Evolutionary conservation across 2,888 invertebrate species (phyloP).

Genomic region (Spodoptera littoralis): DNA sequence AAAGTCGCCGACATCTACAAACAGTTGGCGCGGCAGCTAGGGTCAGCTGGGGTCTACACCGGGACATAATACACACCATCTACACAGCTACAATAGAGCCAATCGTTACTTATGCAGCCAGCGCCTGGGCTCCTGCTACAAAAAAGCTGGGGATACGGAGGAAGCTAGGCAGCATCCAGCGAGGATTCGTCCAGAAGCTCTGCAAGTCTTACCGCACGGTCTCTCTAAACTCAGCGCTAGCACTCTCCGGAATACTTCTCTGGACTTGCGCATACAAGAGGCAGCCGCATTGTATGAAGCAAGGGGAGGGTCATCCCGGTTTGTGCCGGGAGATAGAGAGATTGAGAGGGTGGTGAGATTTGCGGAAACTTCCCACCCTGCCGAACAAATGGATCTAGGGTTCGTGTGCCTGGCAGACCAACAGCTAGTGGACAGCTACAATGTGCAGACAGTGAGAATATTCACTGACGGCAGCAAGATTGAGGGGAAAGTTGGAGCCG

Average conservation of each 20-base stretch:
- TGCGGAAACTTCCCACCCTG: too few relatives aligned
- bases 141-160: slow-evolving; percentile 5
- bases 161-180: slow-evolving; percentile 13
- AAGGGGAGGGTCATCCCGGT: neutral
- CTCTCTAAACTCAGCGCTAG: slow-evolving; percentile 17
- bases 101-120: too few relatives aligned
- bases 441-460: too few relatives aligned
- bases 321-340: neutral
- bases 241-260: slow-evolving; percentile 3
- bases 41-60: too few relatives aligned
- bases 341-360: too few relatives aligned
- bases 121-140: slow-evolving; percentile 31
- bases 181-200: slow-evolving; percentile 34
- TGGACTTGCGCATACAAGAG: neutral
- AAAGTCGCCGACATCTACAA: neutral
- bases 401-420: too few relatives aligned
- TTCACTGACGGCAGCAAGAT: too few relatives aligned
- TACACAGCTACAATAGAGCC: slow-evolving; percentile 17
- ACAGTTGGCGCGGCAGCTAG: neutral
- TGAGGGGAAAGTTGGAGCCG: too few relatives aligned
- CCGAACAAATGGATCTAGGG: too few relatives aligned
- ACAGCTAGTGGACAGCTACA: too few relatives aligned
- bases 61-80: neutral
- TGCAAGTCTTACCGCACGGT: slow-evolving; percentile 32
- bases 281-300: slow-evolving; percentile 7